Percentiles rank a stretch among this genome's conserved stretches.
Conservation (phyloP, 2,113 vertebrate species). For the Blennius ocellaris region DNA sequence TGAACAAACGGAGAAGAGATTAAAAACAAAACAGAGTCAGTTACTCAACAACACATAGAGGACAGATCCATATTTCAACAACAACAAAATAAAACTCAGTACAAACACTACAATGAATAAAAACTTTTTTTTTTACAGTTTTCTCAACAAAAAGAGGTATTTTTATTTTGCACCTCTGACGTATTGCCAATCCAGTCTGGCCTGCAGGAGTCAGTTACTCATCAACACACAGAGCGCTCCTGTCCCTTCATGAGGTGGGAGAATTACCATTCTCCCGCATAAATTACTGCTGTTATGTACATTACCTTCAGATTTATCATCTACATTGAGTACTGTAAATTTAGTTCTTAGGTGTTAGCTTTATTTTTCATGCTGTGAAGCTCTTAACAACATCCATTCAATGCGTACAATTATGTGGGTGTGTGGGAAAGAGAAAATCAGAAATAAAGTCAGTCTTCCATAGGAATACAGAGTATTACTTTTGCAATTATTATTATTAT, state of each 20-base stretch:
- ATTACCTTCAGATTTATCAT: conserved; percentile 29
- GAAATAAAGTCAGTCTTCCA: no score
- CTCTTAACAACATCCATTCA: conserved; percentile 20
- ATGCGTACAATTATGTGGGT: not conserved
- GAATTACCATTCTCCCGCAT: conserved; percentile 10
- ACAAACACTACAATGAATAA: conserved; percentile 5
- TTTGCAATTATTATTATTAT: no score
- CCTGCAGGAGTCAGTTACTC: conserved; percentile 5
- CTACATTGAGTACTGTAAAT: conserved; percentile 20
- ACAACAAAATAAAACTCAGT: no score
- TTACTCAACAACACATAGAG: not conserved
- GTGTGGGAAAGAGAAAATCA: not conserved
- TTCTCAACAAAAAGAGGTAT: conserved; percentile 4
- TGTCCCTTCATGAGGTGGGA: no score
- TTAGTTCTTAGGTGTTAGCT: conserved; percentile 31
- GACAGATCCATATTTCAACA: not conserved
- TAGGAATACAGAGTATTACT: no score
- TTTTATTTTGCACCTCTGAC: conserved; percentile 7
- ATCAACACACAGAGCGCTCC: no score
- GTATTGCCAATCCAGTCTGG: conserved; percentile 29
- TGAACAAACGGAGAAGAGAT: conserved; percentile 22
- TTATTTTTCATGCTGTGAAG: conserved; percentile 21
- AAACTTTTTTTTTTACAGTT: not conserved
- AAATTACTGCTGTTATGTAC: conserved; percentile 24
- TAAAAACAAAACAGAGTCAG: not conserved